A percentile compares a stretch with the other conserved stretches of the same genome.
Evolutionary conservation across 2,888 invertebrate genomes (phyloP).

Genomic region (Horisme vitalbata): DNA sequence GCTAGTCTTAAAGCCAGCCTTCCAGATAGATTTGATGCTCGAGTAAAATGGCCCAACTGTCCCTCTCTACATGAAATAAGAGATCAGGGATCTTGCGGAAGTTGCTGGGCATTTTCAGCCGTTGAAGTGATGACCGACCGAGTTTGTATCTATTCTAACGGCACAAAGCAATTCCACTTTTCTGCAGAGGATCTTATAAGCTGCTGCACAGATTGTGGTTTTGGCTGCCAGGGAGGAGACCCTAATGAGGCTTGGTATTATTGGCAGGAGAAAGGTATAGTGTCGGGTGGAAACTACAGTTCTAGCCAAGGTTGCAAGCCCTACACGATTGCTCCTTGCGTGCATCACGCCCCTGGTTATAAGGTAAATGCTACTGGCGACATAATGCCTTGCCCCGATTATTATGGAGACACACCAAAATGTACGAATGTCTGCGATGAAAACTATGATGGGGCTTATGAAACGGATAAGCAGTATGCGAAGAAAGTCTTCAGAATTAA

Average conservation of each 20-base stretch:
- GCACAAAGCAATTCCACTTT: constrained; percentile 86
- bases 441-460: too few relatives aligned
- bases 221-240: too few relatives aligned
- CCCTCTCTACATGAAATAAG: constrained; percentile 91
- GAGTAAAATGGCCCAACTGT: constrained; percentile 92
- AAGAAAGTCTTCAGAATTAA: too few relatives aligned
- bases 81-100: constrained; percentile 95
- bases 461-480: too few relatives aligned
- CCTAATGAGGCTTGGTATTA: neutral
- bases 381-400: too few relatives aligned
- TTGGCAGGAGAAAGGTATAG: neutral
- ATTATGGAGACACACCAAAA: too few relatives aligned
- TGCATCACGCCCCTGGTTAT: neutral
- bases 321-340: neutral
- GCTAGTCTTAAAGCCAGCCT: constrained; percentile 69
- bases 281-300: neutral
- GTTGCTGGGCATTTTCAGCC: constrained; percentile 97
- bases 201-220: constrained; percentile 81
- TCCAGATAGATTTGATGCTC: constrained; percentile 91
- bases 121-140: constrained; percentile 96
- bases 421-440: too few relatives aligned
- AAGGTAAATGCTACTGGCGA: too few relatives aligned
- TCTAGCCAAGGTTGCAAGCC: neutral
- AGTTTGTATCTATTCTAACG: constrained; percentile 91
- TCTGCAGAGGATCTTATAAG: constrained; percentile 93